Evolutionary conservation across 2,113 vertebrate genomes (phyloP).

Genomic region (Brevimyrus niger): DNA sequence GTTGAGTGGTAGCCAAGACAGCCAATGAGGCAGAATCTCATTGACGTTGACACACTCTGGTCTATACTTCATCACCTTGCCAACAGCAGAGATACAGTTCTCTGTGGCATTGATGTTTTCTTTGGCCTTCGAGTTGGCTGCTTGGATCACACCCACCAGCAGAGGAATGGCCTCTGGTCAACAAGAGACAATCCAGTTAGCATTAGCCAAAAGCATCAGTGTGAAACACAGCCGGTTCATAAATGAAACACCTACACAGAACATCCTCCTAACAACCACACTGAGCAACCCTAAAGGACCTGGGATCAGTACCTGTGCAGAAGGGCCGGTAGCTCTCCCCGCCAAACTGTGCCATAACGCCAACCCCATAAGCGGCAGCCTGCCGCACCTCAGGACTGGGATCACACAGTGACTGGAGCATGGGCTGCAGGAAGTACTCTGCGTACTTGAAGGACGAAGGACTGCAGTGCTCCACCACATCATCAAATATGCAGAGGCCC

Average conservation of each 20-base stretch:
- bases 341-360: conserved; percentile 93
- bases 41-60: conserved; percentile 87
- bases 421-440: conserved; percentile 82
- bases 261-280: background rate
- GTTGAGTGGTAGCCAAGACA: conserved; percentile 91
- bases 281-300: background rate
- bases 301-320: conserved; percentile 73
- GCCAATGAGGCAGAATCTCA: conserved; percentile 93
- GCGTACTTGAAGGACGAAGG: conserved; percentile 92
- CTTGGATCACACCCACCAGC: conserved; percentile 87
- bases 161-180: conserved; percentile 84
- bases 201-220: background rate
- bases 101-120: conserved; percentile 96
- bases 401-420: conserved; percentile 87
- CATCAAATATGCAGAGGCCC: conserved; percentile 97
- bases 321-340: conserved; percentile 90
- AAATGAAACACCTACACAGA: background rate
- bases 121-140: conserved; percentile 83
- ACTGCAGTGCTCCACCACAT: conserved; percentile 94
- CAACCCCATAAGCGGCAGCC: conserved; percentile 88
- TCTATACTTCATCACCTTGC: conserved; percentile 90
- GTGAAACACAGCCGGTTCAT: background rate
- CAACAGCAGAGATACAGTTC: conserved; percentile 97
- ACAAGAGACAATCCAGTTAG: background rate
- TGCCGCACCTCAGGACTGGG: conserved; percentile 87